A percentile compares a stretch with the other conserved stretches of the same genome.
These are phyloP conservation scores for Dipodomys ordii DNA, from an alignment of 2,113 vertebrate species.

Conservation along the genomic window DNA sequence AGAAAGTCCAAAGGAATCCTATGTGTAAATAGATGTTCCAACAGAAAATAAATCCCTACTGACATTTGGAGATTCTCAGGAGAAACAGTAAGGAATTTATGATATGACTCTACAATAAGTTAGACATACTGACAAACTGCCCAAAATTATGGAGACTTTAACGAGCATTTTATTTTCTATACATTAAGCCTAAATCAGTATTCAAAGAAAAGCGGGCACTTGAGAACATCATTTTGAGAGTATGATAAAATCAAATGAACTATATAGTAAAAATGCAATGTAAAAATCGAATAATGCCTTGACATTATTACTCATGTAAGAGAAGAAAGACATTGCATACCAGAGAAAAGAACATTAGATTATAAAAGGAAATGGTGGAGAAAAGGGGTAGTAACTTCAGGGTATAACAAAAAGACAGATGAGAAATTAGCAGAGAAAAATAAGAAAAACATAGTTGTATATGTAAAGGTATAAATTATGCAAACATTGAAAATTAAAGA, in stretches of 20 bases:
- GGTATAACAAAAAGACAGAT: too few species aligned
- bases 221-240: not conserved
- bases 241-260: not conserved
- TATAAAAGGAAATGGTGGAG: too few species aligned
- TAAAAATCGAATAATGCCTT: slow-evolving; percentile 16
- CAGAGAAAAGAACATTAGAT: not conserved
- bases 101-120: not conserved
- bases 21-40: not conserved
- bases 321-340: not conserved
- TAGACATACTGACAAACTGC: not conserved
- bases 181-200: not conserved
- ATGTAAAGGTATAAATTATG: not conserved
- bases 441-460: not conserved
- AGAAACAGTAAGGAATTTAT: not conserved
- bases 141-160: not conserved
- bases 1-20: not conserved
- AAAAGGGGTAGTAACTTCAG: not conserved
- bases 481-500: not conserved
- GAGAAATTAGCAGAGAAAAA: not conserved
- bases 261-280: not conserved
- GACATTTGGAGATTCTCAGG: not conserved
- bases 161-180: not conserved
- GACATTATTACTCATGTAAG: not conserved
- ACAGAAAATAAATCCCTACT: not conserved
- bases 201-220: not conserved